Evolutionary conservation across 2,113 vertebrate genomes (phyloP).

Genomic region (Muscicapa adusta): DNA sequence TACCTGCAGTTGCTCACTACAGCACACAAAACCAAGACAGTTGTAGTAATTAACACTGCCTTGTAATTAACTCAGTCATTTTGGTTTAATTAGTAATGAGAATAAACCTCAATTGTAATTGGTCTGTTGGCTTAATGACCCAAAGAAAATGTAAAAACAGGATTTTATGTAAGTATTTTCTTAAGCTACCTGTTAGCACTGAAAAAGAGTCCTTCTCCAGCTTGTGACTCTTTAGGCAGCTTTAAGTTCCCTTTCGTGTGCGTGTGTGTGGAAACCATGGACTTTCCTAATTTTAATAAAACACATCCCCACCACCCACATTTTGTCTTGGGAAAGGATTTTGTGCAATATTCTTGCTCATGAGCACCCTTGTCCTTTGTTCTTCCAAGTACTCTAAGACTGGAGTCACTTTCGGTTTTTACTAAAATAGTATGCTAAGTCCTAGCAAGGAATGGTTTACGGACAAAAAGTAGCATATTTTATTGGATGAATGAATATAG

Average conservation of each 20-base stretch:
- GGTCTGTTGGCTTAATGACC: neutral
- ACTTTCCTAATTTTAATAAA: neutral
- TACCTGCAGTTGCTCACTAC: neutral
- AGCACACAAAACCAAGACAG: neutral
- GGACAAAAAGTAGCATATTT: neutral
- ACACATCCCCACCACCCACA: neutral
- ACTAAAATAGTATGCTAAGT: neutral
- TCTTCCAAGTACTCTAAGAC: neutral
- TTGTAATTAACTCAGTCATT: neutral
- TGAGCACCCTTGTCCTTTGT: neutral
- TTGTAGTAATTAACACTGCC: neutral
- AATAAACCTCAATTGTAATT: neutral
- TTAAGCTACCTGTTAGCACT: neutral
- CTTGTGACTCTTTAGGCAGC: neutral
- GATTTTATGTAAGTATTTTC: neutral
- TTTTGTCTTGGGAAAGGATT: neutral
- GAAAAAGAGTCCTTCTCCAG: neutral
- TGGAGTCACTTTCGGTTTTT: neutral
- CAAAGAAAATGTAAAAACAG: neutral
- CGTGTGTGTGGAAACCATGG: neutral
- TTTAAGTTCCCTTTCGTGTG: neutral
- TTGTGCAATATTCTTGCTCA: neutral
- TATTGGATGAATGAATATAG: rapidly evolving
- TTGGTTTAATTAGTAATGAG: neutral
- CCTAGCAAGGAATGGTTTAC: neutral